A percentile compares a stretch with the other conserved stretches of the same genome.
phyloP scores from a whole-genome alignment of 2,888 invertebrate species.

The Mimumesa dahlbomi region DNA sequence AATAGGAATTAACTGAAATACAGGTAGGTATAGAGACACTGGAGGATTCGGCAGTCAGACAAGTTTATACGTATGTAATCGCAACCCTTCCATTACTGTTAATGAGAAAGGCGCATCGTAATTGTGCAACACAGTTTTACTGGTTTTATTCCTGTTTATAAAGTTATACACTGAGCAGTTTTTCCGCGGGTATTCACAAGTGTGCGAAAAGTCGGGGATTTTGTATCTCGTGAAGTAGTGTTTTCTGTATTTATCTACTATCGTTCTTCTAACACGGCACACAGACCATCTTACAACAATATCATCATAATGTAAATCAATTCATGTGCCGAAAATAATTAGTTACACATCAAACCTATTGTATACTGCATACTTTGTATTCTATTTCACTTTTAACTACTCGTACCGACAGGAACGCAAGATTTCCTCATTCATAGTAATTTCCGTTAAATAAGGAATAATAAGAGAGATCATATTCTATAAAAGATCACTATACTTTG shows the following conservation, averaged over 20 bases:
- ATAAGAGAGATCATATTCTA: no score
- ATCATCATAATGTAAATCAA: no score
- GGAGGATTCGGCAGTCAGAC: conserved; percentile 42
- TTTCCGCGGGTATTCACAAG: conserved; percentile 14
- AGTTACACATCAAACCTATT: no score
- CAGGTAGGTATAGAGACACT: neutral
- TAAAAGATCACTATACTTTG: no score
- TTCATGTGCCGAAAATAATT: no score
- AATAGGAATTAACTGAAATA: neutral
- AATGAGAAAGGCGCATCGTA: conserved; percentile 17
- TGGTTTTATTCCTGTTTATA: conserved; percentile 21
- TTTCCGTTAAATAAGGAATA: no score
- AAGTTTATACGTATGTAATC: conserved; percentile 15
- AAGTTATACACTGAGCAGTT: conserved; percentile 28
- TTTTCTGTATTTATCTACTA: neutral
- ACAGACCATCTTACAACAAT: no score
- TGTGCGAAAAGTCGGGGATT: neutral
- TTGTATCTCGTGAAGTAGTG: neutral
- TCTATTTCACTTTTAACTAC: no score
- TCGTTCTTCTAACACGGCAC: no score
- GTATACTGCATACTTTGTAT: no score
- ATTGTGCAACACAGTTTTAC: conserved; percentile 44
- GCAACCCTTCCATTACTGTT: conserved; percentile 11
- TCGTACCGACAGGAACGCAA: no score
- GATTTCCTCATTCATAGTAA: no score